A percentile compares a stretch with the other conserved stretches of the same genome.
These are phyloP conservation scores for Xenops minutus DNA, from an alignment of 2,797 vertebrate genomes.

Conservation along the genomic window DNA sequence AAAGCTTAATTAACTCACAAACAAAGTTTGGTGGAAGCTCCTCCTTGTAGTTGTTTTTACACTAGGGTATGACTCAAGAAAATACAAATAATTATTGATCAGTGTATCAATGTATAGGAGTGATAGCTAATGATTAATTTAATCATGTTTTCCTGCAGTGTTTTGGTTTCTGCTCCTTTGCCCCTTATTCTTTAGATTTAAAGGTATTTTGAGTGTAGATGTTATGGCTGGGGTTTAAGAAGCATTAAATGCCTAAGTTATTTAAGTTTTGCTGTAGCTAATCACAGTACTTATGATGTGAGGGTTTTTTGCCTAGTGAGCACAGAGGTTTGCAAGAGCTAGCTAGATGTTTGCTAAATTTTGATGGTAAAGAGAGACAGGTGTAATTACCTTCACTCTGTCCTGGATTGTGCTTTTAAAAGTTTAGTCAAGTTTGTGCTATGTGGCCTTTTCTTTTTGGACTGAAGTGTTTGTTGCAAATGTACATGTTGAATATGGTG, in stretches of 20 bases:
- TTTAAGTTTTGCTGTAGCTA: background rate
- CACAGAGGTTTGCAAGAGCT: background rate
- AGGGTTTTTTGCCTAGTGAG: background rate
- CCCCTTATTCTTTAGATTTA: background rate
- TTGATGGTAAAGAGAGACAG: background rate
- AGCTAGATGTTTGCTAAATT: background rate
- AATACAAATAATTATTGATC: background rate
- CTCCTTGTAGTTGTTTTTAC: constrained; percentile 17
- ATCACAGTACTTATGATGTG: background rate
- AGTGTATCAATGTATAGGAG: background rate
- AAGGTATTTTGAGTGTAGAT: background rate
- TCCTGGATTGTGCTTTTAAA: background rate
- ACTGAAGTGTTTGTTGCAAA: background rate
- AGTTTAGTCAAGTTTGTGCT: background rate
- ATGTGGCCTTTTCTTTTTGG: background rate
- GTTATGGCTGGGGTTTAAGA: background rate
- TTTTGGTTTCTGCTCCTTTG: constrained; percentile 21
- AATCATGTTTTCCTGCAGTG: background rate
- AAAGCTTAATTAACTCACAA: constrained; percentile 39
- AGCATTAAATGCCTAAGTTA: background rate
- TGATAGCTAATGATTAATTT: background rate
- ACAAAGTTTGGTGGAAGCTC: background rate
- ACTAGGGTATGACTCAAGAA: background rate
- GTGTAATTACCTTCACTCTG: background rate
- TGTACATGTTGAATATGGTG: background rate